Base-by-base conservation (phyloP, 1,140 invertebrate genomes). In the Anadara kagoshimensis region DNA sequence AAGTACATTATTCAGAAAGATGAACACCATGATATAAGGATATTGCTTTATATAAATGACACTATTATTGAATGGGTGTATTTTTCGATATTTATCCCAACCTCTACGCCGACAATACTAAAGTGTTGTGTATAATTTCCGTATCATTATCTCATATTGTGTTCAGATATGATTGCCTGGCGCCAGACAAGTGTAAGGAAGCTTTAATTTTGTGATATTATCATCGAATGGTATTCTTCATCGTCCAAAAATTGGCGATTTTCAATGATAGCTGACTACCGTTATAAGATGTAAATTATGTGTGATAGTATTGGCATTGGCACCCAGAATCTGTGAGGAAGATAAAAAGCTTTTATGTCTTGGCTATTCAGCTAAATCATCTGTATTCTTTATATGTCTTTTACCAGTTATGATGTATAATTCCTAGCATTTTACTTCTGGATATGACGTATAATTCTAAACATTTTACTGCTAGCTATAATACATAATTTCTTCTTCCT, bases 171-270 rank as follows among this genome's bases (percentile, higher is more conserved):
- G 57, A 59, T 59, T 59, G 57, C 43, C 16, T 18, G 57, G 57
- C 57, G 57, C 57, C 57, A 59, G 57, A 59, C 57, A 41, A 59
- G 57, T 41, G 57, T 26, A 41, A 41, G 57, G 43, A 59, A 41
- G 57, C 57, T 59, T 59, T 59, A 59, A 59, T 59, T 59, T 59
- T 59, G 57, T 59, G 29, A 41, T 59, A 59, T 59, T 59, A 59
- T 59, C 57, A 59, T 59, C 57, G 57, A 29, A 59, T 59, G 57
- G 57, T 59, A 59, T 59, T 59, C 57, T 59, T 59, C 57, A 59
- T 59, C 57, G 43, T 59, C 36, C 57, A 59, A 41, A 59, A 29
- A 59, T 59, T 41, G 57, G 57, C 57, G 29, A 59, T 59, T 41
- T 41, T 41, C 36, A 29, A 59, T 41, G 57, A 59, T 41, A 29